These are phyloP conservation scores for Sciaenops ocellatus DNA, from an alignment of 2,797 vertebrate genomes.

Conservation along the genomic window DNA sequence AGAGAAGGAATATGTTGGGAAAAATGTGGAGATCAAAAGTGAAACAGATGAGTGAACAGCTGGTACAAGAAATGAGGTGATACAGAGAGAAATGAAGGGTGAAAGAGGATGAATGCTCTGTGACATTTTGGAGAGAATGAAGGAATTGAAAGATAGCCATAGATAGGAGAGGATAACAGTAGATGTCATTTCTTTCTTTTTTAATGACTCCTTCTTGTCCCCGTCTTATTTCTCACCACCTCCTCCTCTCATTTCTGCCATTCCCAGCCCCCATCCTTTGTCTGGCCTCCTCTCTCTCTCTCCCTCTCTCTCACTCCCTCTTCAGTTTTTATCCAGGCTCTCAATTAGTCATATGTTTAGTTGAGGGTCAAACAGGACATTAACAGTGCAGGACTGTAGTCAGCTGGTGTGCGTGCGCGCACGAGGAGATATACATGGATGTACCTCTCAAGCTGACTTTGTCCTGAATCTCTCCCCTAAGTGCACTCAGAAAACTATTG, in stretches of 20 bases:
- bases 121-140: conserved; percentile 53
- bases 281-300: conserved; percentile 59
- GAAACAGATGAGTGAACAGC: conserved; percentile 77
- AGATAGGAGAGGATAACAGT: conserved; percentile 38
- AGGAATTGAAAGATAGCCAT: conserved; percentile 41
- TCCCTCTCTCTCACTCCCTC: conserved; percentile 45
- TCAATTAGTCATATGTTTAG: conserved; percentile 67
- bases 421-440: conserved; percentile 26
- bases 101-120: conserved; percentile 66
- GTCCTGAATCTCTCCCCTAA: conserved; percentile 68
- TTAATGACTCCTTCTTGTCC: conserved; percentile 30
- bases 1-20: conserved; percentile 23
- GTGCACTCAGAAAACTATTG: conserved; percentile 67
- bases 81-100: conserved; percentile 65
- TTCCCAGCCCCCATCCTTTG: conserved; percentile 78
- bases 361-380: conserved; percentile 69
- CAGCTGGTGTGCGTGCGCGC: conserved; percentile 22
- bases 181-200: conserved; percentile 49
- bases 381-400: conserved; percentile 29
- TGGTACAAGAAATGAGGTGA: conserved; percentile 68
- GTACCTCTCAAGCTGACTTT: conserved; percentile 56
- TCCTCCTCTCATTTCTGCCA: conserved; percentile 50
- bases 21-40: conserved; percentile 67
- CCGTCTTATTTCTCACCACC: conserved; percentile 18
- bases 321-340: conserved; percentile 44